Conservation (phyloP, 1,140 invertebrate genomes). For the Subanguina moxae region DNA sequence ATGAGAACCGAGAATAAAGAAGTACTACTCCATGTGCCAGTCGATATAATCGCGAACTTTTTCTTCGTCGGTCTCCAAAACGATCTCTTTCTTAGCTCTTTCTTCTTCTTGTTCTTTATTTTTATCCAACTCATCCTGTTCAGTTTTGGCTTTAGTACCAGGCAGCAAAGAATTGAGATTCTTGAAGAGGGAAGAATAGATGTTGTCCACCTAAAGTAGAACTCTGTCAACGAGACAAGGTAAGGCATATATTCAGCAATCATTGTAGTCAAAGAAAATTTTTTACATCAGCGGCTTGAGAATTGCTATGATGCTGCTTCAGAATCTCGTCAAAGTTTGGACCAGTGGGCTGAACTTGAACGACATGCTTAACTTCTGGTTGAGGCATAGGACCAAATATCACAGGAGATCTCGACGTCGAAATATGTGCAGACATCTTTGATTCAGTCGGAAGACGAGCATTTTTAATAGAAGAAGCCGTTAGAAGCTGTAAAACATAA, state of each 20-base stretch:
- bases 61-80: slow-evolving; percentile 16
- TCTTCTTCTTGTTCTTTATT: slow-evolving; percentile 2
- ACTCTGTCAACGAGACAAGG: not conserved
- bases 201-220: slow-evolving; percentile 29
- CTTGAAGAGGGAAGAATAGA: slow-evolving; percentile 42
- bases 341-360: not conserved
- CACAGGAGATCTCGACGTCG: not conserved
- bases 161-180: slow-evolving; percentile 18
- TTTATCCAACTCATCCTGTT: not conserved
- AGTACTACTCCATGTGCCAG: slow-evolving; percentile 25
- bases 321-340: slow-evolving; percentile 7
- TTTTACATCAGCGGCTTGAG: not conserved
- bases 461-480: not conserved
- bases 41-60: slow-evolving; percentile 25
- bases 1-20: not conserved
- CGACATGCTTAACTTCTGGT: not conserved
- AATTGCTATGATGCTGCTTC: not conserved
- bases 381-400: slow-evolving; percentile 17
- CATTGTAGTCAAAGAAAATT: too few relatives aligned
- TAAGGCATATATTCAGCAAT: not conserved
- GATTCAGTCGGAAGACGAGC: not conserved
- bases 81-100: not conserved
- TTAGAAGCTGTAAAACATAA: slow-evolving; percentile 10
- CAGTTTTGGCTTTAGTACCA: not conserved
- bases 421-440: not conserved